These are phyloP conservation scores for Parasteatoda lunata DNA, from an alignment of 2,888 invertebrate species.

Conservation along the genomic window DNA sequence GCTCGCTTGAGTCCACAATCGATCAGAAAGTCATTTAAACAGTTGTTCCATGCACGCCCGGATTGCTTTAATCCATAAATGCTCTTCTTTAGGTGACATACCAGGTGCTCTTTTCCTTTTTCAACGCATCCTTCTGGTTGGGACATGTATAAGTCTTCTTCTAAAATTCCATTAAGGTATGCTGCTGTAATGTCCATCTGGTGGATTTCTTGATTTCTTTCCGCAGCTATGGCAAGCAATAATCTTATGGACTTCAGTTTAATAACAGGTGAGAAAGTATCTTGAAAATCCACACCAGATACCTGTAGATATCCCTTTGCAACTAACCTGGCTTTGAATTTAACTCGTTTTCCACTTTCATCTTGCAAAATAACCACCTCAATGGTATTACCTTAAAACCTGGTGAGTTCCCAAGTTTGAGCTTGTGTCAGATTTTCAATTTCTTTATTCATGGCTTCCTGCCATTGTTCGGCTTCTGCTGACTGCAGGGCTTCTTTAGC, in stretches of 20 bases:
- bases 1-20: slow-evolving; percentile 18
- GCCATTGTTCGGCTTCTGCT: slow-evolving; percentile 14
- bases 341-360: slow-evolving; percentile 29
- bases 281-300: slow-evolving; percentile 43
- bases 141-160: too few species aligned
- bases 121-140: slow-evolving; percentile 44
- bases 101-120: too few species aligned
- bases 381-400: slow-evolving; percentile 2
- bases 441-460: slow-evolving; percentile 30
- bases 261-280: slow-evolving; percentile 65
- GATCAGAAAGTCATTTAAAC: slow-evolving; percentile 13
- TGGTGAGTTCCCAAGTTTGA: slow-evolving; percentile 28
- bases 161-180: slow-evolving; percentile 44
- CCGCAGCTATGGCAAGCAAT: slow-evolving; percentile 8
- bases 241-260: slow-evolving; percentile 46
- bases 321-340: slow-evolving; percentile 71
- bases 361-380: slow-evolving; percentile 22
- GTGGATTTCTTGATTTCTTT: slow-evolving; percentile 7
- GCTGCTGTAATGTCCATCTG: slow-evolving; percentile 57
- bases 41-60: slow-evolving; percentile 18
- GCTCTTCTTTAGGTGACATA: too few species aligned
- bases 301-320: slow-evolving; percentile 23
- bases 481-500: slow-evolving; percentile 25
- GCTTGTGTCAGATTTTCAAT: slow-evolving; percentile 4
- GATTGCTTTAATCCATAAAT: slow-evolving; percentile 50